Conservation (phyloP, 2,113 vertebrate genomes). For the Setophaga petechia region DNA sequence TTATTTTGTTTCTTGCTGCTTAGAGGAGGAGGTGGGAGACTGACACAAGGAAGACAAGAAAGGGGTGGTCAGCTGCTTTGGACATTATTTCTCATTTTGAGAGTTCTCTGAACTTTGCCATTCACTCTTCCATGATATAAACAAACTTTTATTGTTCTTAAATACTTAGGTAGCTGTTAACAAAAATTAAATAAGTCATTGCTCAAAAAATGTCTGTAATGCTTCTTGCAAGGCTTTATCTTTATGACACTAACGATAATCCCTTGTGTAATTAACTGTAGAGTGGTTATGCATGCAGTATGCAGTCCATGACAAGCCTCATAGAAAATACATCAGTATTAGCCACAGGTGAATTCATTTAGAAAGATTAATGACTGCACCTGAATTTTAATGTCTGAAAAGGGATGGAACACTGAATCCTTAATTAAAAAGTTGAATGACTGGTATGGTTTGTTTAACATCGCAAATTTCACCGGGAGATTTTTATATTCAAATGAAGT, state of each 20-base stretch:
- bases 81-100: background rate
- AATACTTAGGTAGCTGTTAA: conserved; percentile 71
- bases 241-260: conserved; percentile 84
- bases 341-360: conserved; percentile 91
- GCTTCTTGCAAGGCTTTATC: conserved; percentile 80
- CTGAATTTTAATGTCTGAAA: conserved; percentile 88
- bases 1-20: background rate
- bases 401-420: conserved; percentile 85
- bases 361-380: conserved; percentile 89
- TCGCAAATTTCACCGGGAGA: conserved; percentile 78
- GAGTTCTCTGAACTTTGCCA: conserved; percentile 15
- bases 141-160: conserved; percentile 67
- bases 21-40: background rate
- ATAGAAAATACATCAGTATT: conserved; percentile 90
- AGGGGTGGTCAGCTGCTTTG: background rate
- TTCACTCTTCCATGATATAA: conserved; percentile 28
- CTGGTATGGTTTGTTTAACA: conserved; percentile 87
- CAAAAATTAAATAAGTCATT: conserved; percentile 76
- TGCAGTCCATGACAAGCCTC: conserved; percentile 85
- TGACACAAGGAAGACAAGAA: background rate
- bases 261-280: conserved; percentile 87
- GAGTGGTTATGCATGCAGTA: conserved; percentile 82
- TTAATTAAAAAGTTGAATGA: conserved; percentile 89
- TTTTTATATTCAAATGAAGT: conserved; percentile 81
- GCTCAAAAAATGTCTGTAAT: conserved; percentile 71